Percentiles rank a stretch among this genome's conserved stretches.
Conservation (phyloP, 1,140 invertebrate species). For the Drosophila trapezifrons region DNA sequence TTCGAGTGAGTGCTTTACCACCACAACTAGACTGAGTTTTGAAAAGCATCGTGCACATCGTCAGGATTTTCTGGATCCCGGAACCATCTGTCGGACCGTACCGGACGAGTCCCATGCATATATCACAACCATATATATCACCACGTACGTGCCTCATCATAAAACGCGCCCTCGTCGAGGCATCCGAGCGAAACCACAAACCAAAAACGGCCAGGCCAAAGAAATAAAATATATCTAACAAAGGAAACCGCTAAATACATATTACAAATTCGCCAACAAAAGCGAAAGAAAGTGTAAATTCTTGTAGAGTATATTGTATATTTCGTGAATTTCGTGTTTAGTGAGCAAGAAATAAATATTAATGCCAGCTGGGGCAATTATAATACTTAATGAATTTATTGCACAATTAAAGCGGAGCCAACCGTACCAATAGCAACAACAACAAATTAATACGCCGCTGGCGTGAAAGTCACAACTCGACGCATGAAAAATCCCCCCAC, state of each 20-base stretch:
- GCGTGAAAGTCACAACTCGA: constrained; percentile 72
- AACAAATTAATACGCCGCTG: constrained; percentile 69
- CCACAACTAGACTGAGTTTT: constrained; percentile 41
- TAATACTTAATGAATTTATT: constrained; percentile 80
- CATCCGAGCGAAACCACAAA: constrained; percentile 59
- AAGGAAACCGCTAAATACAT: constrained; percentile 30
- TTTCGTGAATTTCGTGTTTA: constrained; percentile 37
- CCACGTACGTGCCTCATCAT: constrained; percentile 73
- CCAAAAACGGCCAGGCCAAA: constrained; percentile 69
- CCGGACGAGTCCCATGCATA: constrained; percentile 14
- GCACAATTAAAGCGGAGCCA: constrained; percentile 68
- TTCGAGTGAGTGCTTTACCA: constrained; percentile 41
- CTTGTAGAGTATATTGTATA: constrained; percentile 7
- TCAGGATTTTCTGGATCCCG: constrained; percentile 15
- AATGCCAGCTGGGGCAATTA: constrained; percentile 60
- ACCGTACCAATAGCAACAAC: constrained; percentile 20
- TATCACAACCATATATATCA: constrained; percentile 38
- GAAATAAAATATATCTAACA: constrained; percentile 33
- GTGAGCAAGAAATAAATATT: constrained; percentile 53
- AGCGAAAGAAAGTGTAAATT: constrained; percentile 61
- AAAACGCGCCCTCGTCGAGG: constrained; percentile 73
- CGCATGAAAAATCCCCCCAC: constrained; percentile 39
- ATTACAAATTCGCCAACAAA: constrained; percentile 17
- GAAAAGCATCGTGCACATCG: constrained; percentile 5
- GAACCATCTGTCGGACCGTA: constrained; percentile 28